Conservation (phyloP, 1,140 invertebrate genomes). For the Neodiprion lecontei region DNA sequence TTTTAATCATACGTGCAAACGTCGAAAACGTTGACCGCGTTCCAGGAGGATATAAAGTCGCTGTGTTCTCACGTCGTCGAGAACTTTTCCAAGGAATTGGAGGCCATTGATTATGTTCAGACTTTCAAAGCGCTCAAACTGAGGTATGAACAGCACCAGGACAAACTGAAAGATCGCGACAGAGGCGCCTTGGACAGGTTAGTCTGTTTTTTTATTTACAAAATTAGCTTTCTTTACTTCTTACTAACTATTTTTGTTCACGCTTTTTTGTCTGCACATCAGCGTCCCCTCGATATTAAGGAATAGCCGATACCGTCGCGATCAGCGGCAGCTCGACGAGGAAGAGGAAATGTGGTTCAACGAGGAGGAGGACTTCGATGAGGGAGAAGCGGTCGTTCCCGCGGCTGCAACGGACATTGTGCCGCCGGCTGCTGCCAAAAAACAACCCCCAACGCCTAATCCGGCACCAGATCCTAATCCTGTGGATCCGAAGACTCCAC, state of each 20-base stretch:
- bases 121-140: conserved; percentile 93
- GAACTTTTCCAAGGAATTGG: conserved; percentile 92
- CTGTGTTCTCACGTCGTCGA: conserved; percentile 93
- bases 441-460: conserved; percentile 59
- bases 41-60: conserved; percentile 93
- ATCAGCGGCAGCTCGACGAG: conserved; percentile 92
- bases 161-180: conserved; percentile 85
- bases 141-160: conserved; percentile 94
- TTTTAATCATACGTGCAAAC: background rate
- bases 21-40: conserved; percentile 16
- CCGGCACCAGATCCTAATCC: conserved; percentile 49
- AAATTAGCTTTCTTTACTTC: background rate
- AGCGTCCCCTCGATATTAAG: conserved; percentile 80
- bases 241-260: background rate
- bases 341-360: conserved; percentile 99
- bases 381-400: conserved; percentile 73
- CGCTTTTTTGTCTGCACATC: conserved; percentile 6
- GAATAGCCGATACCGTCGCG: conserved; percentile 83
- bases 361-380: conserved; percentile 94
- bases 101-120: conserved; percentile 95
- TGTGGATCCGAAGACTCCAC: conserved; percentile 51
- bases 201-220: conserved; percentile 31
- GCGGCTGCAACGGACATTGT: conserved; percentile 57
- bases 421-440: conserved; percentile 49
- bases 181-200: conserved; percentile 77